Percentiles rank a stretch among this genome's conserved stretches.
These are phyloP conservation scores for Drosophila incognita DNA, from an alignment of 2,888 invertebrate genomes.

Conservation along the genomic window DNA sequence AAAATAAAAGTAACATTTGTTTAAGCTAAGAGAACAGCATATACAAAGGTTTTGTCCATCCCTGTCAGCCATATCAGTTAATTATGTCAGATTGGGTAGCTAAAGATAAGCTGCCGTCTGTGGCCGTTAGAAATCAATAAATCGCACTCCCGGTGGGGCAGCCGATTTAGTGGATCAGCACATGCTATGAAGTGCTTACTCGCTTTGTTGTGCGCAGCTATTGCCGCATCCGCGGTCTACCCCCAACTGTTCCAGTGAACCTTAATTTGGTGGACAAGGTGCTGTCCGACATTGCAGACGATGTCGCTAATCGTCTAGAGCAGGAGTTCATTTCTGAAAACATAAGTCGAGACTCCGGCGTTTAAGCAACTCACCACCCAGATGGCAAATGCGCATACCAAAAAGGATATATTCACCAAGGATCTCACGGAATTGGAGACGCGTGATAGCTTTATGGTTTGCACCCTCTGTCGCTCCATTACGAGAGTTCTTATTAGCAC, in stretches of 20 bases:
- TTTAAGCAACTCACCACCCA: slow-evolving; percentile 69
- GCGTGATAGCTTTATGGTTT: slow-evolving; percentile 56
- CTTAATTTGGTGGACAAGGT: slow-evolving; percentile 64
- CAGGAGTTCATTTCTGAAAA: slow-evolving; percentile 61
- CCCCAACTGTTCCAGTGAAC: slow-evolving; percentile 63
- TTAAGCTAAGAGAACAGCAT: slow-evolving; percentile 28
- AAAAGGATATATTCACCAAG: slow-evolving; percentile 69
- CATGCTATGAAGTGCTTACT: slow-evolving; percentile 61
- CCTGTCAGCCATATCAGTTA: slow-evolving; percentile 32
- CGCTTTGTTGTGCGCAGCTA: slow-evolving; percentile 42
- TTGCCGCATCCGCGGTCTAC: slow-evolving; percentile 64
- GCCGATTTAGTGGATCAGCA: slow-evolving; percentile 29
- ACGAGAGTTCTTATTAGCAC: slow-evolving; percentile 75
- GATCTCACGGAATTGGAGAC: slow-evolving; percentile 54
- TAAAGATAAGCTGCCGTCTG: slow-evolving; percentile 25
- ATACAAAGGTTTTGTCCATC: slow-evolving; percentile 12
- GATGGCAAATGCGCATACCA: slow-evolving; percentile 75
- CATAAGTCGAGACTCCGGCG: slow-evolving; percentile 59
- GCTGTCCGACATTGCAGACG: slow-evolving; percentile 74
- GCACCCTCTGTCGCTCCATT: slow-evolving; percentile 78
- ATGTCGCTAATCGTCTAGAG: slow-evolving; percentile 69
- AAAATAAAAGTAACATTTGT: slow-evolving; percentile 64
- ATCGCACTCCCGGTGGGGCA: slow-evolving; percentile 29
- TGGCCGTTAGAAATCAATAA: slow-evolving; percentile 53
- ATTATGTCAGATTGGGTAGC: background rate